Evolutionary conservation across 2,888 invertebrate genomes (phyloP).

Genomic region (Ctenicera cuprea): DNA sequence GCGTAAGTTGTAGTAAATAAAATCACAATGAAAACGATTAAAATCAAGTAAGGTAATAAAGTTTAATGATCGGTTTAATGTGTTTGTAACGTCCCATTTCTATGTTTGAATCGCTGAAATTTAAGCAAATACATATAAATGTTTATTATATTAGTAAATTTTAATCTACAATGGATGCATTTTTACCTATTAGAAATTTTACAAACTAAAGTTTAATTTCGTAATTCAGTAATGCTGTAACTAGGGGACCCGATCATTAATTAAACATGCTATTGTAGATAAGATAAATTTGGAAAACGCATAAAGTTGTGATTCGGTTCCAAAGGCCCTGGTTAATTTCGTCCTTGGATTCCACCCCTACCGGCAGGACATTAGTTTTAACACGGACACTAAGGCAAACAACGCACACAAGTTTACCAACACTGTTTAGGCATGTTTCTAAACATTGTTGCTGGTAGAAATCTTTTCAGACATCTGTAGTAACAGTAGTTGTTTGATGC

Average conservation of each 20-base stretch:
- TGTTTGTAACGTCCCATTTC: not conserved
- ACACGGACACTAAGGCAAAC: slow-evolving; percentile 28
- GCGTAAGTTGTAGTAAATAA: slow-evolving; percentile 27
- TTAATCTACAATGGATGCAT: not conserved
- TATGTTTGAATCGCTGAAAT: not conserved
- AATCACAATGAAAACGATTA: slow-evolving; percentile 29
- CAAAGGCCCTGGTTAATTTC: slow-evolving; percentile 10
- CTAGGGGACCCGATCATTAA: no score
- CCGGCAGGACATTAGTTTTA: slow-evolving; percentile 18
- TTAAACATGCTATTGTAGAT: no score
- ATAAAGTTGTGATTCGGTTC: no score
- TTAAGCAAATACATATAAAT: not conserved
- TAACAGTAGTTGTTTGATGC: no score
- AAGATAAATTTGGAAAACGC: no score
- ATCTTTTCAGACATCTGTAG: not conserved
- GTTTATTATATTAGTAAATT: no score
- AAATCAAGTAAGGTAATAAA: slow-evolving; percentile 19
- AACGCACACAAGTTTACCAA: slow-evolving; percentile 27
- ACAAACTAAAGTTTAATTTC: no score
- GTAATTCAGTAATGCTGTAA: no score
- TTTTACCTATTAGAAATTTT: no score
- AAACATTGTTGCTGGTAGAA: slow-evolving; percentile 4
- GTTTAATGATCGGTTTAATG: slow-evolving; percentile 22
- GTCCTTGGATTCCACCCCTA: slow-evolving; percentile 22
- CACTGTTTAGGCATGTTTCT: slow-evolving; percentile 19